Base-by-base conservation (phyloP, 2,113 vertebrate genomes). In the Tonatia bakeri region DNA sequence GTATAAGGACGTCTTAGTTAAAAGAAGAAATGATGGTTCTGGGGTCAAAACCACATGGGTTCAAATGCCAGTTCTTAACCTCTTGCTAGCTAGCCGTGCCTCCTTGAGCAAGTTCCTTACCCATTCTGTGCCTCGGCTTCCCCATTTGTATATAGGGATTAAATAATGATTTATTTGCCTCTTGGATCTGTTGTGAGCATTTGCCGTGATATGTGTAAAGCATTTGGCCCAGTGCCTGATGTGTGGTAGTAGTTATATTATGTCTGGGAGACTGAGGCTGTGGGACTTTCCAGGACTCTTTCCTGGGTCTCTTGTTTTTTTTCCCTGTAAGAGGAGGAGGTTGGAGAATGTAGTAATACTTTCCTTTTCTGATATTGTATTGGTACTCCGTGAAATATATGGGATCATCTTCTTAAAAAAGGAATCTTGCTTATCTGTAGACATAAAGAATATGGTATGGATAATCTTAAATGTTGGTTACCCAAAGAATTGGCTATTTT, bases 361-460 rank as follows among this genome's bases (percentile, higher is more conserved):
- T 94, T 67, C 31, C 33, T 81, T 87, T 73, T 81, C 22, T 54
- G 70, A 4, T 73, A 3, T 85, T 81, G 7, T 50, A 2, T 80
- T 7, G 36, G 3, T 75, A 52, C 28, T 47, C 77, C 16, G 11
- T 50, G 50, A 86, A 76, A 28, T 69, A 28, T 10, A 67, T 50
- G 52, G 54, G n/a, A 54, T 69, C 36, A 14, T 92, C 36, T 89
- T n/a, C 87, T 88, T 88, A 61, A 94, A 96, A 96, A 77, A 31
- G 79, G 73, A 31, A 64, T 64, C 84, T 65, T 69, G 38, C 28
- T 92, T 95, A 43, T 72, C 20, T 5, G 26, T 7, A 69, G 38
- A 82, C 40, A 17, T n/a, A 61, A 87, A 92, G 12, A 73, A 8
- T 22, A 26, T 69, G 14, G 6, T 82, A 31, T 79, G 47, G 50